Conservation (phyloP, 1,140 invertebrate species). For the Papilio glaucus region DNA sequence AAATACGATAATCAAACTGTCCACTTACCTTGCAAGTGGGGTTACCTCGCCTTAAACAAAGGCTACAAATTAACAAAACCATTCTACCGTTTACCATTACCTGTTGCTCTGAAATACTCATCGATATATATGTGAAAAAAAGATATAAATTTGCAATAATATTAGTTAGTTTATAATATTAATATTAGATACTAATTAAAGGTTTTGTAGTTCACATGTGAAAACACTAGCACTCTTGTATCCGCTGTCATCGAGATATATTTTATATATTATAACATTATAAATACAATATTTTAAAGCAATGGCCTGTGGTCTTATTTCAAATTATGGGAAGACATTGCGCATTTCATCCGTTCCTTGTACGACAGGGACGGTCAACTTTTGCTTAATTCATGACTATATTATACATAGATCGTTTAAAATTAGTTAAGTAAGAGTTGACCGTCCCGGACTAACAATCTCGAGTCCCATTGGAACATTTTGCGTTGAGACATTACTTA, state of each 20-base stretch:
- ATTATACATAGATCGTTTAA: neutral
- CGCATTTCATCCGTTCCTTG: conserved; percentile 83
- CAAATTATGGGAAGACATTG: conserved; percentile 84
- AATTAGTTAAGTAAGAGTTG: conserved; percentile 54
- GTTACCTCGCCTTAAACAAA: conserved; percentile 74
- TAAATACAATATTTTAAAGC: conserved; percentile 78
- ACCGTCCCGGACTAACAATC: conserved; percentile 69
- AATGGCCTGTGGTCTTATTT: conserved; percentile 76
- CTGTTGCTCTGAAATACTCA: conserved; percentile 73
- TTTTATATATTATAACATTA: conserved; percentile 75
- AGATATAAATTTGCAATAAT: conserved; percentile 70
- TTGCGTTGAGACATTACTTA: conserved; percentile 50
- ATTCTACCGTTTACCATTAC: conserved; percentile 71
- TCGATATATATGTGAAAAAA: conserved; percentile 60
- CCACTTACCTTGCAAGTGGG: conserved; percentile 63
- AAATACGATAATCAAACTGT: conserved; percentile 45
- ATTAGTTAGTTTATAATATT: conserved; percentile 81
- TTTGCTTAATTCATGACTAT: conserved; percentile 32
- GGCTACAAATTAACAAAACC: conserved; percentile 74
- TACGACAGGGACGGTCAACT: conserved; percentile 72
- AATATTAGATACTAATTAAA: conserved; percentile 77
- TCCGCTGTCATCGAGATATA: conserved; percentile 75
- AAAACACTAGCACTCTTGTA: conserved; percentile 82
- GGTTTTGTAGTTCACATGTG: conserved; percentile 81
- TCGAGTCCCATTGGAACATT: conserved; percentile 68